A percentile compares a stretch with the other conserved stretches of the same genome.
These are phyloP conservation scores for Noctua fimbriata DNA, from an alignment of 2,888 invertebrate genomes.

Conservation along the genomic window DNA sequence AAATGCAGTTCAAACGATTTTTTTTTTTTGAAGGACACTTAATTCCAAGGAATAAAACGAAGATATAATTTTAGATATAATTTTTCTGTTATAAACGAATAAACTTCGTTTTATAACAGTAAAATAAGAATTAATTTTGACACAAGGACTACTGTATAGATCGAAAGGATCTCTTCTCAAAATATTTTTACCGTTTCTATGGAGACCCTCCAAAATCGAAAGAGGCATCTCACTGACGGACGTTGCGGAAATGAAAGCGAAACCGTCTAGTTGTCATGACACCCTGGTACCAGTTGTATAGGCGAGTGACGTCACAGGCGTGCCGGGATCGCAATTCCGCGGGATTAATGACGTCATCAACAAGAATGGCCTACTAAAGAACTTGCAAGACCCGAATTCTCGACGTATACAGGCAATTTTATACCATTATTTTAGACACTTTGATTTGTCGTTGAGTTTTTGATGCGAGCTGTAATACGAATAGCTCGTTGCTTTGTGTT, in stretches of 20 bases:
- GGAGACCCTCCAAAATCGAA: slow-evolving; percentile 29
- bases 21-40: not conserved
- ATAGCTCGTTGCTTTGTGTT: slow-evolving; percentile 21
- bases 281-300: slow-evolving; percentile 49
- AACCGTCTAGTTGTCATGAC: slow-evolving; percentile 49
- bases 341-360: slow-evolving; percentile 70
- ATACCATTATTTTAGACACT: slow-evolving; percentile 54
- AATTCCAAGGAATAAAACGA: not conserved
- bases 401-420: slow-evolving; percentile 52
- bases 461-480: slow-evolving; percentile 20
- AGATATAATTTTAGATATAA: no score
- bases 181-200: slow-evolving; percentile 32
- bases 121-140: not conserved
- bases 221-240: slow-evolving; percentile 32
- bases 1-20: slow-evolving; percentile 10
- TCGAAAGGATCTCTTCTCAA: not conserved
- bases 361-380: slow-evolving; percentile 64
- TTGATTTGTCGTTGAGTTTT: slow-evolving; percentile 54
- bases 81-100: no score
- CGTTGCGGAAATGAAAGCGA: slow-evolving; percentile 58
- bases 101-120: not conserved
- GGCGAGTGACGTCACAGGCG: slow-evolving; percentile 61
- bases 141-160: not conserved
- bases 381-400: slow-evolving; percentile 51
- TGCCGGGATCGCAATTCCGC: slow-evolving; percentile 60